These are phyloP conservation scores for Phragmatobia fuliginosa DNA, from an alignment of 2,888 invertebrate species.

Conservation along the genomic window DNA sequence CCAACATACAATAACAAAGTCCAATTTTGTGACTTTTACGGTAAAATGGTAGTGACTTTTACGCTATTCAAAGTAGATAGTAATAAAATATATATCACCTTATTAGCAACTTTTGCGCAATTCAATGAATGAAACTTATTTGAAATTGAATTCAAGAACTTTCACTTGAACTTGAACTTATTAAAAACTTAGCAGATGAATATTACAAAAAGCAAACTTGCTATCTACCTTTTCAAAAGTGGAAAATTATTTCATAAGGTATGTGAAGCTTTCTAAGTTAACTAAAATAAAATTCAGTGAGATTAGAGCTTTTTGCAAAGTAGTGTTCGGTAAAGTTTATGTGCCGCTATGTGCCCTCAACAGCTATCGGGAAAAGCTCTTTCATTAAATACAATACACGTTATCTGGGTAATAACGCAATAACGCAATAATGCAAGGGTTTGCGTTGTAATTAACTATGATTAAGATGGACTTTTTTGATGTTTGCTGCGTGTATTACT, in stretches of 20 bases:
- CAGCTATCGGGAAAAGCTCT: conserved; percentile 59
- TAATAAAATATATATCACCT: not conserved
- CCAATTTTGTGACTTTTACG: not conserved
- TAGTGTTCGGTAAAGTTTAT: conserved; percentile 56
- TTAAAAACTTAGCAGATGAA: no score
- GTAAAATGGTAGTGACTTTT: not conserved
- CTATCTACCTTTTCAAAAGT: not conserved
- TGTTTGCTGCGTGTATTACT: not conserved
- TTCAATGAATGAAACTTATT: not conserved
- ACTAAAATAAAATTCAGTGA: conserved; percentile 53
- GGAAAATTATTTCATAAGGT: not conserved
- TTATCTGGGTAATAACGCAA: no score
- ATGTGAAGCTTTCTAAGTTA: not conserved
- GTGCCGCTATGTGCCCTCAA: conserved; percentile 47
- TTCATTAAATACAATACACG: conserved; percentile 48
- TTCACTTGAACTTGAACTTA: not conserved
- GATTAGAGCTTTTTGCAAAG: conserved; percentile 50
- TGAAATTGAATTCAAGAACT: not conserved
- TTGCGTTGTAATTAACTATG: conserved; percentile 40
- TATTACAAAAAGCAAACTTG: not conserved
- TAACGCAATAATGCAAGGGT: no score
- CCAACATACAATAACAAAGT: no score
- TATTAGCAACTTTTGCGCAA: not conserved
- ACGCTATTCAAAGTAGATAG: not conserved
- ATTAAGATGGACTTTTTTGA: no score